Conservation (phyloP, 2,888 invertebrate species). For the Mesorhabditis spiculigera region DNA sequence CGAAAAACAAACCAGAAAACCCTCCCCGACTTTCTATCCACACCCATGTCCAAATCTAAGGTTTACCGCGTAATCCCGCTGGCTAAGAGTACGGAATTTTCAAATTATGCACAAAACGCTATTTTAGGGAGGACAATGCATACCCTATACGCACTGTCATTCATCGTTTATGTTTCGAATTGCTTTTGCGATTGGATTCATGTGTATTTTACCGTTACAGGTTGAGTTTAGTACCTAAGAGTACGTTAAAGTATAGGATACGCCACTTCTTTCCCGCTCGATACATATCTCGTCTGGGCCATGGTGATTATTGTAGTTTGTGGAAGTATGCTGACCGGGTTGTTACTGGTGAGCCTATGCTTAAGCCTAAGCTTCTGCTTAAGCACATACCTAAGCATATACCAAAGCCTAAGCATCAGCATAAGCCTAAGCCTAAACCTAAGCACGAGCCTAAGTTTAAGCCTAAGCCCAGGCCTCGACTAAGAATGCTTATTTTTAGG, state of each 20-base stretch:
- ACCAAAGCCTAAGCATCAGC: background rate
- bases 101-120: no score
- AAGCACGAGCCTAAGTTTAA: background rate
- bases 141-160: constrained; percentile 55
- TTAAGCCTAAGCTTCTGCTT: no score
- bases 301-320: constrained; percentile 40
- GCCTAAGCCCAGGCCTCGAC: background rate
- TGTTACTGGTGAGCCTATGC: constrained; percentile 48
- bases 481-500: constrained; percentile 23
- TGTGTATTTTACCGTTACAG: constrained; percentile 42
- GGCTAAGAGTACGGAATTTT: no score
- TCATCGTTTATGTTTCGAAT: constrained; percentile 52
- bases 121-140: constrained; percentile 50
- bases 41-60: no score
- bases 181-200: constrained; percentile 55
- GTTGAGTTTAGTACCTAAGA: background rate
- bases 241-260: constrained; percentile 26
- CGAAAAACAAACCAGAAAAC: no score
- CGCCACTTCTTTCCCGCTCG: constrained; percentile 52
- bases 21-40: no score
- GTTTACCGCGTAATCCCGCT: no score
- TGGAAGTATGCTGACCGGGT: constrained; percentile 53
- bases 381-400: no score
- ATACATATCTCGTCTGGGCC: constrained; percentile 46
- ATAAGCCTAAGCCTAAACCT: background rate